Conservation (phyloP, 2,888 invertebrate genomes). For the Rhagonycha lutea region DNA sequence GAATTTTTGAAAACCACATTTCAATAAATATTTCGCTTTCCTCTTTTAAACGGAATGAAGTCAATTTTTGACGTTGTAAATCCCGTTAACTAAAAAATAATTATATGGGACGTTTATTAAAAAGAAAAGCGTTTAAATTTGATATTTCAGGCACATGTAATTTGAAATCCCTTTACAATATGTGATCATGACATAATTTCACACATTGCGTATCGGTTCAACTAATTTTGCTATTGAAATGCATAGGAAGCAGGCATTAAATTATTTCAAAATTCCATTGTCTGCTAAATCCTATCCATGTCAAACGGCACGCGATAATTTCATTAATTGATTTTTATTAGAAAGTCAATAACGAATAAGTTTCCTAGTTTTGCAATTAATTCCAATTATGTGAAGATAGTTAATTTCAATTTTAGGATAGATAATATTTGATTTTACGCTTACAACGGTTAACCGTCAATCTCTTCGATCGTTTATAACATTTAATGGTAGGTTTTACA, state of each 20-base stretch:
- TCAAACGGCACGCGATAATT: conserved; percentile 1
- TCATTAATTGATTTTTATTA: conserved; percentile 17
- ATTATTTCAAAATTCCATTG: conserved; percentile 14
- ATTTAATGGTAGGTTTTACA: conserved; percentile 26
- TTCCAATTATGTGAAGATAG: conserved; percentile 30
- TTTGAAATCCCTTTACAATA: conserved; percentile 10
- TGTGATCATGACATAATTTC: conserved; percentile 19
- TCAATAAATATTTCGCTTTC: no score
- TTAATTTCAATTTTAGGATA: conserved; percentile 34
- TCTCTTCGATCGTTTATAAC: conserved; percentile 39
- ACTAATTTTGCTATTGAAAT: conserved; percentile 14
- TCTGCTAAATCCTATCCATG: conserved; percentile 4
- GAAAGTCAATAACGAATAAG: not conserved
- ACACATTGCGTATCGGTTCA: conserved; percentile 12
- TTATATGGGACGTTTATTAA: not conserved
- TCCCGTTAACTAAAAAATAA: not conserved
- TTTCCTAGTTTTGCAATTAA: conserved; percentile 21
- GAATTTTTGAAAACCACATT: not conserved
- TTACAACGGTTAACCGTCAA: conserved; percentile 33
- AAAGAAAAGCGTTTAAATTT: not conserved
- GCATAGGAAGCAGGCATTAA: conserved; percentile 10
- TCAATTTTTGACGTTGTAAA: not conserved
- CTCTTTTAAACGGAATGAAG: not conserved
- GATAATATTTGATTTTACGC: conserved; percentile 35
- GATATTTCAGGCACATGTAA: conserved; percentile 5